These are phyloP conservation scores for Pteruthius melanotis DNA, from an alignment of 2,113 vertebrate species.

Conservation along the genomic window DNA sequence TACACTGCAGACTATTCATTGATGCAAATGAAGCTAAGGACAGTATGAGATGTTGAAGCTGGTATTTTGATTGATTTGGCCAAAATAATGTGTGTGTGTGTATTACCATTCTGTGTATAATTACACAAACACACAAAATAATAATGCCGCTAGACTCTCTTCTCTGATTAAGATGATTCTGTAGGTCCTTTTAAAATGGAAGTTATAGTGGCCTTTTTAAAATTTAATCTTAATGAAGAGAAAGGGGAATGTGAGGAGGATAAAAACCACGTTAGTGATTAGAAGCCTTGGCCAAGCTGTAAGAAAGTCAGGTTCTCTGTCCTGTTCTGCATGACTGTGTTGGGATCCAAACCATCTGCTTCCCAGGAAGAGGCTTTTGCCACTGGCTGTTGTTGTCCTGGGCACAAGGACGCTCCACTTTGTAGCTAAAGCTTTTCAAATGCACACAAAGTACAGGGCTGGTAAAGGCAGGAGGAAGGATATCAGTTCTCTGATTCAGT, in stretches of 20 bases:
- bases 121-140: not conserved
- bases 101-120: not conserved
- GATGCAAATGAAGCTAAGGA: not conserved
- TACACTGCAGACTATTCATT: not conserved
- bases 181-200: not conserved
- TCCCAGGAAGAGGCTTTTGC: not conserved
- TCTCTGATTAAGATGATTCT: not conserved
- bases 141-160: not conserved
- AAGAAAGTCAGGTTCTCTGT: not conserved
- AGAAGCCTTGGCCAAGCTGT: not conserved
- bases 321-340: not conserved
- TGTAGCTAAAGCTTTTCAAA: not conserved
- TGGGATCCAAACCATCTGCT: not conserved
- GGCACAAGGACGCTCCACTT: not conserved
- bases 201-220: not conserved
- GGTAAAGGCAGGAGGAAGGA: not conserved
- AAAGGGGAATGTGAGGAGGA: not conserved
- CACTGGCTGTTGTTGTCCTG: not conserved
- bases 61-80: not conserved
- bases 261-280: not conserved
- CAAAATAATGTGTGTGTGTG: not conserved
- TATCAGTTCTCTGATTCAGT: not conserved
- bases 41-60: not conserved
- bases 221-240: not conserved
- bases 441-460: rapidly evolving